These are phyloP conservation scores for Drosophila sp. DNA, from an alignment of 1,140 invertebrate species.

Conservation along the genomic window DNA sequence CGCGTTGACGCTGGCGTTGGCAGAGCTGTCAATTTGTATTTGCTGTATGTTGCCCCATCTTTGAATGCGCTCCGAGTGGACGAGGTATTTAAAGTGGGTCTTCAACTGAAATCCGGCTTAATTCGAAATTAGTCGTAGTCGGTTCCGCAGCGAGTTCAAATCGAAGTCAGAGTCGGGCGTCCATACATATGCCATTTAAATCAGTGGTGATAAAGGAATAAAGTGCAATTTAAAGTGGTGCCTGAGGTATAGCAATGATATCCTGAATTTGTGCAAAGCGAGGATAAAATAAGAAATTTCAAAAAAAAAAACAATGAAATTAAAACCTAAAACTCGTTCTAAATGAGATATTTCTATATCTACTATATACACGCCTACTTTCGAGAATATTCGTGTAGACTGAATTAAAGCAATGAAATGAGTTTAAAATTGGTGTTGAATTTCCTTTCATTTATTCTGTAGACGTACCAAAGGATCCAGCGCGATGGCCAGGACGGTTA, in stretches of 20 bases:
- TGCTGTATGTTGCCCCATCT: slow-evolving; percentile 16
- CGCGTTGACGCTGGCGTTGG: neutral
- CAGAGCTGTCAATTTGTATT: slow-evolving; percentile 1
- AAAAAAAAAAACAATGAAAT: neutral
- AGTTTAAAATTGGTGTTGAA: slow-evolving; percentile 15
- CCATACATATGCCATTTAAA: slow-evolving; percentile 12
- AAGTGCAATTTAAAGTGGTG: slow-evolving; percentile 29
- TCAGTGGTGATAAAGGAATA: slow-evolving; percentile 28
- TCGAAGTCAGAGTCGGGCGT: slow-evolving; percentile 28
- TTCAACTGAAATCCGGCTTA: slow-evolving; percentile 57
- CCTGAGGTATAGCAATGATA: slow-evolving; percentile 41
- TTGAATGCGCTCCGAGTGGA: slow-evolving; percentile 17
- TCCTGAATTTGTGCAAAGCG: slow-evolving; percentile 9
- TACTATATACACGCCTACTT: neutral
- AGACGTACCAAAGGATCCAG: slow-evolving; percentile 33
- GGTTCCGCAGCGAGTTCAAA: slow-evolving; percentile 39
- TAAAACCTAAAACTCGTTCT: neutral
- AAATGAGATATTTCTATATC: neutral
- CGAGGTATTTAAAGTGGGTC: slow-evolving; percentile 71
- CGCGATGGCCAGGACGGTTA: slow-evolving; percentile 28
- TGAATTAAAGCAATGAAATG: neutral
- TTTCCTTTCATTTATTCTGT: slow-evolving; percentile 19
- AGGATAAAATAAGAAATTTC: neutral
- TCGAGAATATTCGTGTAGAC: neutral
- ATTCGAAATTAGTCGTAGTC: slow-evolving; percentile 59